These are phyloP conservation scores for Scolopax bukidnonensis DNA, from an alignment of 2,797 vertebrate species.

Conservation along the genomic window DNA sequence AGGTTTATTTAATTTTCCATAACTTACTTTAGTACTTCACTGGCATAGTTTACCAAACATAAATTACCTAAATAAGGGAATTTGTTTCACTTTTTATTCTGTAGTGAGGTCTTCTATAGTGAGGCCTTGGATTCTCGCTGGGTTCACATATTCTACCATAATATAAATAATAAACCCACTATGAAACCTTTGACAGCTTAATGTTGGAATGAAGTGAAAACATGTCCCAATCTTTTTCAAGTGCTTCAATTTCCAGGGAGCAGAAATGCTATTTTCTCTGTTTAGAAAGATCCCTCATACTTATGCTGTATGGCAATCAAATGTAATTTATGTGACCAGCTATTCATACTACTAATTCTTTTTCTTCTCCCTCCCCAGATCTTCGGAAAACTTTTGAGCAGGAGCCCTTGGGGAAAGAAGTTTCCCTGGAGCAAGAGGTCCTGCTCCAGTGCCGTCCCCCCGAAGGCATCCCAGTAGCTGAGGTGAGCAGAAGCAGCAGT, in stretches of 20 bases:
- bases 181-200: background rate
- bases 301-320: background rate
- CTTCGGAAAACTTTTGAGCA: constrained; percentile 97
- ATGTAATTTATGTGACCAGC: background rate
- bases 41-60: background rate
- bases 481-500: constrained; percentile 81
- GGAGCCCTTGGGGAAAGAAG: constrained; percentile 97
- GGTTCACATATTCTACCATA: background rate
- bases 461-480: constrained; percentile 95
- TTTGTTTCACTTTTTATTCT: background rate
- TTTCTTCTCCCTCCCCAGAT: constrained; percentile 76
- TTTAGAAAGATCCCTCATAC: background rate
- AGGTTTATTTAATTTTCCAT: background rate
- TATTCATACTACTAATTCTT: background rate
- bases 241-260: background rate
- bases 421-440: constrained; percentile 95
- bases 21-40: background rate
- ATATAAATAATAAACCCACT: background rate
- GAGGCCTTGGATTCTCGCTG: background rate
- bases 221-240: background rate
- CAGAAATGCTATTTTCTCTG: background rate
- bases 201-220: background rate
- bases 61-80: background rate
- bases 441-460: constrained; percentile 97
- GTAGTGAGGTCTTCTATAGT: background rate